phyloP scores from a whole-genome alignment of 2,888 invertebrate species.

The Synergus gifuensis region DNA sequence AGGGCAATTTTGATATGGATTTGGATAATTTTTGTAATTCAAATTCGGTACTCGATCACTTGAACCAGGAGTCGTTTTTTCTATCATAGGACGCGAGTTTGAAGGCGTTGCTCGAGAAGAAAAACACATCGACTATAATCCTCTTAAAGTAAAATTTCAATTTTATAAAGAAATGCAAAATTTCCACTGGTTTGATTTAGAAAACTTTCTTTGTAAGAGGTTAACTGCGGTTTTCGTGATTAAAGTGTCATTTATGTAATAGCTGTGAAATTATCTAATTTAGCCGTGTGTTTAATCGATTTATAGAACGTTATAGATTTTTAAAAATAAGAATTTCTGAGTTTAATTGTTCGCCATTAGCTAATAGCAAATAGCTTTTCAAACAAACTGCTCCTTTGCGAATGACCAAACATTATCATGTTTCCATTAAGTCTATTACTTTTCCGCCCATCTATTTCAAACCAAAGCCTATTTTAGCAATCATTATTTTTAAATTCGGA shows the following conservation, averaged over 20 bases:
- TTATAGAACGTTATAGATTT: neutral
- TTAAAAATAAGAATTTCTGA: neutral
- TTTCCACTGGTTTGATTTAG: slow-evolving; percentile 10
- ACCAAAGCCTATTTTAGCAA: neutral
- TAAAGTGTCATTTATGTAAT: slow-evolving; percentile 6
- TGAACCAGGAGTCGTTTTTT: neutral
- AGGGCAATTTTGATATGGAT: slow-evolving; percentile 48
- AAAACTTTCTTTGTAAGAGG: neutral
- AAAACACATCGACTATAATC: neutral
- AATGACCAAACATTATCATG: neutral
- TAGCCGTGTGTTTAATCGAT: neutral
- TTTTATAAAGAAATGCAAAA: neutral
- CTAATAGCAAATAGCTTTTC: neutral
- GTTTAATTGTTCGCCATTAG: neutral
- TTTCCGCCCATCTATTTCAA: neutral
- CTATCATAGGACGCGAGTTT: neutral
- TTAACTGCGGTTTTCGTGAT: neutral
- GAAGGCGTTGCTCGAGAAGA: neutral
- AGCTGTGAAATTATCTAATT: slow-evolving; percentile 25
- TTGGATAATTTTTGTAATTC: slow-evolving; percentile 50
- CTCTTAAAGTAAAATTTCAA: neutral
- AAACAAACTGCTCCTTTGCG: neutral
- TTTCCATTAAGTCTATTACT: neutral
- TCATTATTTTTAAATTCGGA: neutral
- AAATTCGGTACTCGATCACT: neutral